A percentile compares a stretch with the other conserved stretches of the same genome.
Conservation (phyloP, 2,888 invertebrate genomes). For the Drosophila testacea region DNA sequence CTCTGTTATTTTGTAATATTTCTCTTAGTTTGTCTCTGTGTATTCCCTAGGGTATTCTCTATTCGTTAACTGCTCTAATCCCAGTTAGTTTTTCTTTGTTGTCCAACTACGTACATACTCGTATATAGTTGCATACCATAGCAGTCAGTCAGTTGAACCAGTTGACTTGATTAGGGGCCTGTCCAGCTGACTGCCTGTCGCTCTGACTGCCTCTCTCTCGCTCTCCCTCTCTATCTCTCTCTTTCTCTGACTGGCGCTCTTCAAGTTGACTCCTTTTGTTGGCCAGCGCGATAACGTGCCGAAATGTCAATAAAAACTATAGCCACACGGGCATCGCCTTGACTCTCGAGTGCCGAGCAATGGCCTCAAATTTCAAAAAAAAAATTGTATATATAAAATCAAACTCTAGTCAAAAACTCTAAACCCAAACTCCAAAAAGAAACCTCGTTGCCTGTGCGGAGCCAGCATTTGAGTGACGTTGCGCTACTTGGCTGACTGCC, state of each 20-base stretch:
- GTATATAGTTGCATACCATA: slow-evolving; percentile 43
- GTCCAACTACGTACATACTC: slow-evolving; percentile 30
- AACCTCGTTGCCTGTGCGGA: slow-evolving; percentile 46
- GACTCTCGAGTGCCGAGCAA: slow-evolving; percentile 66
- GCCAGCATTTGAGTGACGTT: slow-evolving; percentile 77
- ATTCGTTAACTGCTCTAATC: slow-evolving; percentile 19
- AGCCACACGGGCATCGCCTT: slow-evolving; percentile 70
- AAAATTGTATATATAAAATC: slow-evolving; percentile 15
- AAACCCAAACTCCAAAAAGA: slow-evolving; percentile 18
- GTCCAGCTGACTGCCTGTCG: slow-evolving; percentile 42
- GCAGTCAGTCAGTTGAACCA: slow-evolving; percentile 42
- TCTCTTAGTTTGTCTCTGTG: neutral
- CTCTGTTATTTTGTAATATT: neutral
- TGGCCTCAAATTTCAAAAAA: slow-evolving; percentile 78
- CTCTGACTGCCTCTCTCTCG: slow-evolving; percentile 25
- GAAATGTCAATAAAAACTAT: slow-evolving; percentile 80
- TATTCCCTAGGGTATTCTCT: slow-evolving; percentile 21
- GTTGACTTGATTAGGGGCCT: slow-evolving; percentile 79
- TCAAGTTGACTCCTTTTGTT: slow-evolving; percentile 80
- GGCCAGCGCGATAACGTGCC: slow-evolving; percentile 74
- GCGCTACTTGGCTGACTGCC: slow-evolving; percentile 67
- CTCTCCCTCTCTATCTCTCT: slow-evolving; percentile 24
- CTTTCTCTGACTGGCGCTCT: slow-evolving; percentile 61
- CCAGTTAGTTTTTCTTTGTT: slow-evolving; percentile 23
- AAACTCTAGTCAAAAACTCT: slow-evolving; percentile 25